These are phyloP conservation scores for Gila orcuttii DNA, from an alignment of 2,113 vertebrate genomes.

Conservation along the genomic window DNA sequence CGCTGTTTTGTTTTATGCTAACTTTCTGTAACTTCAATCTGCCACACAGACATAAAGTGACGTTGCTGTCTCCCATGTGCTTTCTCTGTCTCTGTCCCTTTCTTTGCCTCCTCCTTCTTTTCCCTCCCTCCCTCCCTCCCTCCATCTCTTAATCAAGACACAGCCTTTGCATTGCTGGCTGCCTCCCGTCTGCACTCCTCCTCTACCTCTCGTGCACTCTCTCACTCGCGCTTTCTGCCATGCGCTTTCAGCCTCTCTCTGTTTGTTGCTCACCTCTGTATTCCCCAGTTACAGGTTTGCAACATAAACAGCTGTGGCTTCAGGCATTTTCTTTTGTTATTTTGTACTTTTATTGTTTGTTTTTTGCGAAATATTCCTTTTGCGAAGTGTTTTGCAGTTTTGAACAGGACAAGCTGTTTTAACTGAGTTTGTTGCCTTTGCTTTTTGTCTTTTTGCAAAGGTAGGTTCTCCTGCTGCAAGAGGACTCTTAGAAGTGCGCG, in stretches of 20 bases:
- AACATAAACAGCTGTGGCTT: constrained; percentile 44
- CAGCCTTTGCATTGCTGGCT: constrained; percentile 74
- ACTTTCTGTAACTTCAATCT: neutral
- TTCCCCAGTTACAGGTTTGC: constrained; percentile 42
- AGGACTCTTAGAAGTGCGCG: constrained; percentile 58
- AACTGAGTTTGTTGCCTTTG: constrained; percentile 50
- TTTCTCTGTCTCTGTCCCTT: constrained; percentile 52
- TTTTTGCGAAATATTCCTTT: too few species aligned
- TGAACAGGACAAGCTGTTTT: neutral
- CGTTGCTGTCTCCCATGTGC: constrained; percentile 38
- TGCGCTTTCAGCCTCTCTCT: constrained; percentile 60
- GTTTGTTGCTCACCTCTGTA: constrained; percentile 48
- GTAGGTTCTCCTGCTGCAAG: constrained; percentile 51
- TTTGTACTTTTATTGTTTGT: neutral
- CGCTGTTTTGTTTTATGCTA: neutral
- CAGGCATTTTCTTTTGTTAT: neutral
- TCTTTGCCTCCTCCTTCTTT: constrained; percentile 60
- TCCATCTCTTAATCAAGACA: constrained; percentile 78
- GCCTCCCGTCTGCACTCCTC: constrained; percentile 59
- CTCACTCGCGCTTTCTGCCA: constrained; percentile 62
- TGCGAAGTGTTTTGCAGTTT: too few species aligned
- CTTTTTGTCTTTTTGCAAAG: constrained; percentile 58
- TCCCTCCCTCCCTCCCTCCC: constrained; percentile 69
- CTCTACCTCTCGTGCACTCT: constrained; percentile 49
- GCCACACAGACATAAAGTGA: constrained; percentile 42